Percentiles rank a stretch among this genome's conserved stretches.
Evolutionary conservation across 1,140 invertebrate genomes (phyloP).

Genomic region (Drosophila kikkawai): DNA sequence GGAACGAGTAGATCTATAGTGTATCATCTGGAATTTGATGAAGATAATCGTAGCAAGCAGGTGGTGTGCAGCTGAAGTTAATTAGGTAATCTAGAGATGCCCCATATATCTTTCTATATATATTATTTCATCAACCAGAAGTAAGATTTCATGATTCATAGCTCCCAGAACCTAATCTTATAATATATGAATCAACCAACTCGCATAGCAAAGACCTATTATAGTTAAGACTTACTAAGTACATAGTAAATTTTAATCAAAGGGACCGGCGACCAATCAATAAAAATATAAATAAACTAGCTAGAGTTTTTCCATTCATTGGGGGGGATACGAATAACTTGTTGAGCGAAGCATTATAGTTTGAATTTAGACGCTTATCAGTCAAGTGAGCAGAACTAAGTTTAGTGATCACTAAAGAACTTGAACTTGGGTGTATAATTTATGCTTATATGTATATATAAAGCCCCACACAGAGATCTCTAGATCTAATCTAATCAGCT

Average conservation of each 20-base stretch:
- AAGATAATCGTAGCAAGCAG: not conserved
- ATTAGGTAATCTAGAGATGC: slow-evolving; percentile 1
- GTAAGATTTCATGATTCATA: too few species aligned
- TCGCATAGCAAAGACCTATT: not conserved
- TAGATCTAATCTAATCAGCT: slow-evolving; percentile 1
- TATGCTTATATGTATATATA: not conserved
- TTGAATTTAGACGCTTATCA: slow-evolving; percentile 19
- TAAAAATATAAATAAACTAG: slow-evolving; percentile 14
- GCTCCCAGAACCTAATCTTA: slow-evolving; percentile 16
- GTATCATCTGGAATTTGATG: not conserved
- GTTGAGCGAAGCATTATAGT: slow-evolving; percentile 10
- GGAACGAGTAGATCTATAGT: slow-evolving; percentile 2
- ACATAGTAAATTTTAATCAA: slow-evolving; percentile 44
- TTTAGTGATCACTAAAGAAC: slow-evolving; percentile 9
- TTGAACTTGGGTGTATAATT: slow-evolving; percentile 2
- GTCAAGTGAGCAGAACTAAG: slow-evolving; percentile 26
- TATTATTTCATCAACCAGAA: slow-evolving; percentile 10
- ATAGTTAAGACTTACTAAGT: slow-evolving; percentile 14
- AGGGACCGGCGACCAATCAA: slow-evolving; percentile 8
- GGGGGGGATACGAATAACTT: slow-evolving; percentile 7
- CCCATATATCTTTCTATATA: too few species aligned
- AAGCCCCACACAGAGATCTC: not conserved
- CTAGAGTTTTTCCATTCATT: slow-evolving; percentile 25
- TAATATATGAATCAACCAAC: slow-evolving; percentile 27
- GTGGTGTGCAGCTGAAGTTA: not conserved